A percentile compares a stretch with the other conserved stretches of the same genome.
Conservation (phyloP, 2,797 vertebrate species). For the Heterohyrax brucei region DNA sequence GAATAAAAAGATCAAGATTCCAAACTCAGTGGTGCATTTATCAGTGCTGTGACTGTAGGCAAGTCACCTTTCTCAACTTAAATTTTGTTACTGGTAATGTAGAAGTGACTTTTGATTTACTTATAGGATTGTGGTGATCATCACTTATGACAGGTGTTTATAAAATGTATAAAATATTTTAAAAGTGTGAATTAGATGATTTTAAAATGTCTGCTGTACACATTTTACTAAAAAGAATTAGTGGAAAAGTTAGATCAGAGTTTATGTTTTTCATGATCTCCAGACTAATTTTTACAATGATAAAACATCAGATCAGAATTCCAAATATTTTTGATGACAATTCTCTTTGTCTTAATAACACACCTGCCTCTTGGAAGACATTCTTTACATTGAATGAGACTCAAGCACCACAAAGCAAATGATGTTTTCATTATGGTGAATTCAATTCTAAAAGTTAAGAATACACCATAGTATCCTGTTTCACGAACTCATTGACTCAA, state of each 20-base stretch:
- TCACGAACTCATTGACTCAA: not conserved
- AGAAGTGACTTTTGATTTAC: slow-evolving; percentile 36
- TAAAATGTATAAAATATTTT: not conserved
- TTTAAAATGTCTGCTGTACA: not conserved
- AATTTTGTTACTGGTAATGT: slow-evolving; percentile 51
- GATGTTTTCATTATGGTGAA: not conserved
- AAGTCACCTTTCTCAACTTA: slow-evolving; percentile 44
- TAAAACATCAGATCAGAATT: slow-evolving; percentile 15
- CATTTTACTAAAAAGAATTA: slow-evolving; percentile 42
- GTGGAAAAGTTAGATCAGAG: not conserved
- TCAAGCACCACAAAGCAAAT: slow-evolving; percentile 36
- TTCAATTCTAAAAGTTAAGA: slow-evolving; percentile 33
- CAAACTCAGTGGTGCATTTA: not conserved
- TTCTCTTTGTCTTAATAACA: slow-evolving; percentile 60
- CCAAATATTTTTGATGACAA: not conserved
- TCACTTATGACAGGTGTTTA: not conserved
- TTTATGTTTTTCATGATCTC: slow-evolving; percentile 6
- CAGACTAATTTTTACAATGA: slow-evolving; percentile 52
- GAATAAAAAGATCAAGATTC: slow-evolving; percentile 59
- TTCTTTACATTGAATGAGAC: slow-evolving; percentile 51
- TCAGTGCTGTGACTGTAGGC: not conserved
- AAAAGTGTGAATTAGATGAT: slow-evolving; percentile 25
- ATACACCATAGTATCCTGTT: not conserved
- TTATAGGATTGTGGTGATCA: not conserved
- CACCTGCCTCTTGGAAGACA: not conserved